Conservation (phyloP, 2,888 invertebrate species). For the Eudasyphora cyanicolor region DNA sequence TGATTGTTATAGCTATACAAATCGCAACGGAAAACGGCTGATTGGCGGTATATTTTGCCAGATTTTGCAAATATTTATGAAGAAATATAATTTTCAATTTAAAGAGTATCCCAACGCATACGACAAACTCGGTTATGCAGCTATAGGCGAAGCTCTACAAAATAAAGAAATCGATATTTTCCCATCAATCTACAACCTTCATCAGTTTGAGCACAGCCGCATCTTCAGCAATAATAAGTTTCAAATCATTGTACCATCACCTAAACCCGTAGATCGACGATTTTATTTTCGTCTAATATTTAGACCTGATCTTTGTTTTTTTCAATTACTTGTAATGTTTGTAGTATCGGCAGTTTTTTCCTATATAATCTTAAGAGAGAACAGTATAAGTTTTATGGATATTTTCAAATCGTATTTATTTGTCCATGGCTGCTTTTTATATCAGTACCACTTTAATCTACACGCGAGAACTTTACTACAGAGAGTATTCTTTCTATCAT, state of each 20-base stretch:
- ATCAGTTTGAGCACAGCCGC: not conserved
- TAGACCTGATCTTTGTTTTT: slow-evolving; percentile 13
- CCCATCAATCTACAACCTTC: not conserved
- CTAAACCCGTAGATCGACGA: not conserved
- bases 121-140: not conserved
- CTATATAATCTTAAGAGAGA: not conserved
- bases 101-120: slow-evolving; percentile 11
- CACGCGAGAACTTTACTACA: not conserved
- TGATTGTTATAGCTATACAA: not conserved
- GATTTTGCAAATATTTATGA: not conserved
- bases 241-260: slow-evolving; percentile 40
- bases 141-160: not conserved
- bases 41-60: slow-evolving; percentile 16
- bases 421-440: slow-evolving; percentile 10
- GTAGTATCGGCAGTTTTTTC: not conserved
- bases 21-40: not conserved
- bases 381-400: not conserved
- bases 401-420: not conserved
- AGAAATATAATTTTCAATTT: slow-evolving; percentile 25
- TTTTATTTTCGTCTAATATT: slow-evolving; percentile 38
- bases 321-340: not conserved
- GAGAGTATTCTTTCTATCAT: not conserved
- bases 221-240: not conserved
- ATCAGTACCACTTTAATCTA: not conserved
- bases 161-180: not conserved